Percentiles rank a stretch among this genome's conserved stretches.
Evolutionary conservation across 2,113 vertebrate genomes (phyloP).

Genomic region (Podocnemis expansa): DNA sequence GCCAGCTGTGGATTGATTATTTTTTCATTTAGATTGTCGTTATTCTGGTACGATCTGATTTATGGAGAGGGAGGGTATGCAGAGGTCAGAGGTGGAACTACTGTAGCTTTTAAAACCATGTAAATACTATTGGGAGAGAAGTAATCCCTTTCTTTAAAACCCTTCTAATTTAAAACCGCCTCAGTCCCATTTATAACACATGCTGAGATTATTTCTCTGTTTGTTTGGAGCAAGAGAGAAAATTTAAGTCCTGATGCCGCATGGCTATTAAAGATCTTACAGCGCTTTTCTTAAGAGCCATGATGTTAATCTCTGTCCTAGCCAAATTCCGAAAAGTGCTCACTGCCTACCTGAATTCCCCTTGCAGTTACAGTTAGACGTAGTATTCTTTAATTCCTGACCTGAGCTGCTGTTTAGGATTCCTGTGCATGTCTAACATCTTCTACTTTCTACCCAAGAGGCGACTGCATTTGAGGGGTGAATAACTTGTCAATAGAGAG

Average conservation of each 20-base stretch:
- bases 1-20: neutral
- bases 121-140: fast-evolving
- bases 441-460: neutral
- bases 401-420: neutral
- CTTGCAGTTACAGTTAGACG: fast-evolving
- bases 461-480: neutral
- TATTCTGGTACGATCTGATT: fast-evolving
- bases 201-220: fast-evolving
- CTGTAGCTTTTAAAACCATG: neutral
- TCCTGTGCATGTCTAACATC: neutral
- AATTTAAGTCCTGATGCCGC: fast-evolving
- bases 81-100: neutral
- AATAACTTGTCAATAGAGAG: fast-evolving
- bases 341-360: fast-evolving
- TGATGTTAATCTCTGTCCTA: fast-evolving
- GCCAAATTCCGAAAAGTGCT: fast-evolving
- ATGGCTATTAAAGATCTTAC: fast-evolving
- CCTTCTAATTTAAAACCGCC: fast-evolving
- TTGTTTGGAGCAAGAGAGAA: fast-evolving
- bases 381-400: neutral
- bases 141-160: fast-evolving
- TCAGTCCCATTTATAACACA: neutral
- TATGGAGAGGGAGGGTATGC: neutral
- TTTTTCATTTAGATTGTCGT: fast-evolving
- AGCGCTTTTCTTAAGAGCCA: fast-evolving